Evolutionary conservation across 1,140 invertebrate genomes (phyloP).

Genomic region (Homalodisca vitripennis): DNA sequence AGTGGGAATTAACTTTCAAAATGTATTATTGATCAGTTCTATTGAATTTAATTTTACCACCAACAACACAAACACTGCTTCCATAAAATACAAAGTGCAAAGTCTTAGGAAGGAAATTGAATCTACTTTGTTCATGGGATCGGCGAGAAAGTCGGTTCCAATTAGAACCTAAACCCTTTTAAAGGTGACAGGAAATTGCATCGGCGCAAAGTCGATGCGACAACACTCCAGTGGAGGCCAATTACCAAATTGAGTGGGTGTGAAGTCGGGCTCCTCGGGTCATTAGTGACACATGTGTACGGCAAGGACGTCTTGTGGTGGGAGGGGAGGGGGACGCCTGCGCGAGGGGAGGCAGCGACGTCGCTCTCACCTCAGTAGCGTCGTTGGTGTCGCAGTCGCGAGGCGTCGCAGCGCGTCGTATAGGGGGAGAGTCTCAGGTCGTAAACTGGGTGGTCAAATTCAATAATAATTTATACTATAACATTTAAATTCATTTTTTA

Average conservation of each 20-base stretch:
- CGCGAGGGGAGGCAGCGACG: background rate
- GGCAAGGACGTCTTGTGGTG: background rate
- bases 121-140: too few relatives aligned
- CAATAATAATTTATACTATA: background rate
- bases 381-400: too few relatives aligned
- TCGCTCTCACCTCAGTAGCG: background rate
- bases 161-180: too few relatives aligned
- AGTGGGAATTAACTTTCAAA: too few relatives aligned
- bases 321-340: constrained; percentile 2
- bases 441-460: background rate
- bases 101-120: too few relatives aligned
- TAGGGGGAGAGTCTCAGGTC: background rate
- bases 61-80: too few relatives aligned
- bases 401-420: background rate
- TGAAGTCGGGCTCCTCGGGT: background rate
- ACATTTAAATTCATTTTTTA: too few relatives aligned
- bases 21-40: too few relatives aligned
- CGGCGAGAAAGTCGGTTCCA: too few relatives aligned
- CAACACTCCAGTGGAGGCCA: background rate
- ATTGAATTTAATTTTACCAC: too few relatives aligned
- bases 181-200: background rate
- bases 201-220: background rate
- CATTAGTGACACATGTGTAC: constrained; percentile 7
- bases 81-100: too few relatives aligned
- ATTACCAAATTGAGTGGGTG: constrained; percentile 25